Evolutionary conservation across 1,140 invertebrate genomes (phyloP), one percentile per base, ranked within the genome.

Genomic region (Danaus plexippus): DNA sequence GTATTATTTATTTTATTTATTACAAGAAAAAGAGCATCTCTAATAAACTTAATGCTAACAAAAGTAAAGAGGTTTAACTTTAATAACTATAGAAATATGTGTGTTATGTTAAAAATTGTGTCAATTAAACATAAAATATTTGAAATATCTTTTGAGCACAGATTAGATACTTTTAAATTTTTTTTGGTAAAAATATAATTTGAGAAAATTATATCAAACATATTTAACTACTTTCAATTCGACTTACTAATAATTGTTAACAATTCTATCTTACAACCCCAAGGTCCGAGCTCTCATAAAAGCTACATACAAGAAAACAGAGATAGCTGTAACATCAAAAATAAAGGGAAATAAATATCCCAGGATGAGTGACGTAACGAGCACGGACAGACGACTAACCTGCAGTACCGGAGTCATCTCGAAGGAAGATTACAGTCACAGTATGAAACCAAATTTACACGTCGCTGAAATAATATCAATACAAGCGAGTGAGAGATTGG

Each of bases 381-480:
- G 58, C 40, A 68, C 68, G 2, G 73, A 71, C 11, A 70, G 83
- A 69, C 58, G 85, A 60, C 63, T 77, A 11, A 87, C 85, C 11
- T 84, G 75, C 59, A 82, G 75, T 46, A 87, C 85, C 0, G 73
- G 62, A 6, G 18, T 80, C 12, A 56, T 45, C 11, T 66, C 61
- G 5, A 73, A 65, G 1, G 54, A 66, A 2, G 70, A 71, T 7
- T 67, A 75, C 10, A 77, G n/a, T 67, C 70, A 11, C 22, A 64
- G 63, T n/a, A 69, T 73, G 51, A 64, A 60, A 59, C 73, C 77
- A 8, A 84, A 76, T 58, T 15, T 84, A 51, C 79, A 85, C 32
- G 79, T 83, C 1, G 82, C 84, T 22, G 80, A 85, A 75, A 84
- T 85, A 43, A 79, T 84, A 59, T 84, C 81, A 4, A 80, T 85